A percentile compares a stretch with the other conserved stretches of the same genome.
Conservation (phyloP, 2,888 invertebrate genomes). For the Eristalis pertinax region DNA sequence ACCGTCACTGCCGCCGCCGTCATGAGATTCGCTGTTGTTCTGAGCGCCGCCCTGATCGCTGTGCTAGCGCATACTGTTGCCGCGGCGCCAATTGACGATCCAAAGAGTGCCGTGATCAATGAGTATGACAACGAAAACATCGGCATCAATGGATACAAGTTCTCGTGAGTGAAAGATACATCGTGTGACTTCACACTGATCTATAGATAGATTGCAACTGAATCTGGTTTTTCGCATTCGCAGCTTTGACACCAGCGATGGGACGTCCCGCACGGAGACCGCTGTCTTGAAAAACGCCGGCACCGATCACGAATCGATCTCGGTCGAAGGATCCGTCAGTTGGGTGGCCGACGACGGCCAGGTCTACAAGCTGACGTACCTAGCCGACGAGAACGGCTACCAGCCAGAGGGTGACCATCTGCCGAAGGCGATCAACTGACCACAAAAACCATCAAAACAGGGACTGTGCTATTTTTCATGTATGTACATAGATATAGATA, state of each 20-base stretch:
- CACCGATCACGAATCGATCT: slow-evolving; percentile 78
- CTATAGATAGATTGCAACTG: neutral
- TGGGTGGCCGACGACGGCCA: slow-evolving; percentile 84
- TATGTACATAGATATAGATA: slow-evolving; percentile 3
- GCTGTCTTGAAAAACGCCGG: slow-evolving; percentile 78
- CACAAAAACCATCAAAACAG: neutral
- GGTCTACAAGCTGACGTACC: slow-evolving; percentile 82
- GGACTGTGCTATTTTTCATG: slow-evolving; percentile 26
- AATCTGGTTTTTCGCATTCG: slow-evolving; percentile 14
- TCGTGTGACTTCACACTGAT: neutral
- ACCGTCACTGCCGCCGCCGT: slow-evolving; percentile 40
- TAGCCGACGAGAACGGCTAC: slow-evolving; percentile 78
- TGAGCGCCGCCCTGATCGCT: slow-evolving; percentile 73
- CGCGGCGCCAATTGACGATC: slow-evolving; percentile 74
- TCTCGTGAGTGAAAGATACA: slow-evolving; percentile 81
- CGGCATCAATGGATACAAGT: slow-evolving; percentile 84
- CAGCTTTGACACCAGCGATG: slow-evolving; percentile 81
- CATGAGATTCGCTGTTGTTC: slow-evolving; percentile 79
- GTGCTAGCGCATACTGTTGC: slow-evolving; percentile 65
- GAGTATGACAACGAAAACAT: slow-evolving; percentile 82
- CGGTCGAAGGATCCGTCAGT: slow-evolving; percentile 82
- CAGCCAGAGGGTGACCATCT: slow-evolving; percentile 78
- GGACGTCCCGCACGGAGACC: slow-evolving; percentile 78
- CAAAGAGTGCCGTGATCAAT: slow-evolving; percentile 74
- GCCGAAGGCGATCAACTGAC: slow-evolving; percentile 69